Conservation (phyloP, 2,797 vertebrate species). For the Etheostoma nigrum region DNA sequence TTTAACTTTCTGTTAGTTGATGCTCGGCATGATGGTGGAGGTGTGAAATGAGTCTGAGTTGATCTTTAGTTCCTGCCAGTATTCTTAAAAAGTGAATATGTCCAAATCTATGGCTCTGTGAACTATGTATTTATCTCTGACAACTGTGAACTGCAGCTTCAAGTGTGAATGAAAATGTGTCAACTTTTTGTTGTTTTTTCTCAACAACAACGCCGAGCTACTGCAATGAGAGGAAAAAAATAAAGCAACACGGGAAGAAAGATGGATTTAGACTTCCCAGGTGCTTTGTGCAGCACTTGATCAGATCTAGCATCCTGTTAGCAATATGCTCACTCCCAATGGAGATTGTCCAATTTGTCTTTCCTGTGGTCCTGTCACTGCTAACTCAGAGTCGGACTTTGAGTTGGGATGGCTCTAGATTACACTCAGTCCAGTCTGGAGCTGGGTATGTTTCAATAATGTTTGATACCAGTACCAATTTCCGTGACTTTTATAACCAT, state of each 20-base stretch:
- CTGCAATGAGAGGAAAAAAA: neutral
- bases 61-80: constrained; percentile 56
- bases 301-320: constrained; percentile 1
- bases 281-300: constrained; percentile 1
- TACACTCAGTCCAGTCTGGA: neutral
- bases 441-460: too few species aligned
- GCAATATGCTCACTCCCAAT: neutral
- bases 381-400: neutral
- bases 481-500: too few species aligned
- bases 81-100: constrained; percentile 50
- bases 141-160: constrained; percentile 55
- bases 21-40: constrained; percentile 54
- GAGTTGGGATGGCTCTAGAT: neutral
- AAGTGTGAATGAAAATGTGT: constrained; percentile 56
- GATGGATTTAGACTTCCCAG: constrained; percentile 9
- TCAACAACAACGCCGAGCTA: constrained; percentile 17
- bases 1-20: constrained; percentile 48
- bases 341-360: neutral
- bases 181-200: constrained; percentile 35
- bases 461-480: too few species aligned
- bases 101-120: constrained; percentile 56
- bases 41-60: constrained; percentile 69
- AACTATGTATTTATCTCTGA: constrained; percentile 62
- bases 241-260: too few species aligned
- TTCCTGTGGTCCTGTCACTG: neutral